Base-by-base conservation (phyloP, 2,113 vertebrate species). In the Limnothrissa miodon region DNA sequence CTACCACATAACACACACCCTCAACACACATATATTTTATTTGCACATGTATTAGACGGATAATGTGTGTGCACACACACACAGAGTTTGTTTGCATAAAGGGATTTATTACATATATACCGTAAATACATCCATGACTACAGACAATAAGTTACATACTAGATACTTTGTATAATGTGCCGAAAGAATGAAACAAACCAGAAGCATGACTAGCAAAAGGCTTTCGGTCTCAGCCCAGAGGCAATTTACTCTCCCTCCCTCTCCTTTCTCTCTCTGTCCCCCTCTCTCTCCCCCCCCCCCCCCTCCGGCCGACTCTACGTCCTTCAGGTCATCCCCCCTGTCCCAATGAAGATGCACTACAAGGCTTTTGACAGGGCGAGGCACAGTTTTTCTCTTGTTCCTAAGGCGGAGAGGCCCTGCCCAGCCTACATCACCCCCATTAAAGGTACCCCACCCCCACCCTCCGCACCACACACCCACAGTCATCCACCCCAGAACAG, bases 261-360 rank as follows among this genome's bases (percentile, higher is more conserved):
- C 21, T 59, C n/a, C 15, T 53, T 53, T 21, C 15, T 53, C 15
- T 53, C 48, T 53, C 19, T 53, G 1, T 53, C 19, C 15, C 19
- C 19, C 19, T 53, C 8, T 11, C 10, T 53, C 1, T 53, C 48
- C 11, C 8, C 48, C 48, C 10, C 8, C 48, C 48, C 8, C 6
- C 48, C 21, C 59, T 66, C 7, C 13, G 6, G 62, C 39, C 81
- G 5, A 39, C 56, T 3, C n/a, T 36, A 13, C 33, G 0, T 36
- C 21, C 0, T 39, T 0, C 82, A 99, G 98, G 97, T 99, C 0
- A 98, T 99, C 59, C 97, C 97, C 23, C 97, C 98, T 1, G 13
- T 91, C 59, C 96, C 96, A 0, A 78, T 95, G 86, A 95, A 93
- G 80, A 90, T 96, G 0, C 92, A 96, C 84, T 95, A 91, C 85